Conservation (phyloP, 1,140 invertebrate species). For the Formica exsecta region DNA sequence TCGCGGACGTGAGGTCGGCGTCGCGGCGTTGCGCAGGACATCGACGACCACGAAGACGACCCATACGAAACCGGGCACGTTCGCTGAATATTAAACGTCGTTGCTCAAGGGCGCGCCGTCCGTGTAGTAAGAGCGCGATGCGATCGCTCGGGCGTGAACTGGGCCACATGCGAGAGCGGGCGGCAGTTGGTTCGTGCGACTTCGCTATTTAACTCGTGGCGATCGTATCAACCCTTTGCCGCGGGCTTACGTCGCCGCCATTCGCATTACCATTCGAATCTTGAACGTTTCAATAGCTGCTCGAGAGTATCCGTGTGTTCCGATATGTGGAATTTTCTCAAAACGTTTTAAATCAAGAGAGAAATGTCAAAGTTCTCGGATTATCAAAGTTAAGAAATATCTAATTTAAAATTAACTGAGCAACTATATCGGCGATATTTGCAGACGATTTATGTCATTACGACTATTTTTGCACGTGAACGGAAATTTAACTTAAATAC, state of each 20-base stretch:
- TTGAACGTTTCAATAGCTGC: conserved; percentile 32
- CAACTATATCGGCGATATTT: not conserved
- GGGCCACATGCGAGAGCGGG: conserved; percentile 66
- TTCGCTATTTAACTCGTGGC: conserved; percentile 37
- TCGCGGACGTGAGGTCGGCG: conserved; percentile 75
- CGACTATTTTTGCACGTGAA: not conserved
- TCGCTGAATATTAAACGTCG: conserved; percentile 69
- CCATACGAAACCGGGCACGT: conserved; percentile 33
- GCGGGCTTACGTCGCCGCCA: conserved; percentile 3
- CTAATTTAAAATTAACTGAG: not conserved
- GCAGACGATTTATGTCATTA: not conserved
- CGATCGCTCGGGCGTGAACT: conserved; percentile 72
- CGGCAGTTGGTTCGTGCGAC: conserved; percentile 2
- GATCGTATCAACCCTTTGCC: conserved; percentile 58
- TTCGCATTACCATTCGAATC: conserved; percentile 25
- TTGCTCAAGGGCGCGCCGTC: conserved; percentile 70
- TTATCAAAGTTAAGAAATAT: not conserved
- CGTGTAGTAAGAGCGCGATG: conserved; percentile 55
- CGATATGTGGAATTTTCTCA: not conserved
- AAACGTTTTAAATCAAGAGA: not conserved
- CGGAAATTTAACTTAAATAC: conserved; percentile 22
- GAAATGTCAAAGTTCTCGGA: no score
- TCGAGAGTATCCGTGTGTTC: not conserved
- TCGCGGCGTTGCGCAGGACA: conserved; percentile 68
- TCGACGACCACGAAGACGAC: conserved; percentile 50